Percentiles rank a stretch among this genome's conserved stretches.
Conservation (phyloP, 2,888 invertebrate species). For the Plebejus melissa region DNA sequence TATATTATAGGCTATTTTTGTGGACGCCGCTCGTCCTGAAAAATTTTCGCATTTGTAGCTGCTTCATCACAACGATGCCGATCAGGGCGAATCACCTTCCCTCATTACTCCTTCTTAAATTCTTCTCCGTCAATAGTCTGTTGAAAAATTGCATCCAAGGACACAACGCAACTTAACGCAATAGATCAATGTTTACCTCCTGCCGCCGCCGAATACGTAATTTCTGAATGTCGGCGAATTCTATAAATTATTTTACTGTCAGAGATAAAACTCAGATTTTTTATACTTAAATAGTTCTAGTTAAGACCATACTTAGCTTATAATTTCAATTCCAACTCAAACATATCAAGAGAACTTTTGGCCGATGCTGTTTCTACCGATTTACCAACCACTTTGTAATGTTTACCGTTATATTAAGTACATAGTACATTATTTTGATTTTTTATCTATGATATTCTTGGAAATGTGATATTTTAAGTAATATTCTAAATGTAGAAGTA, state of each 20-base stretch:
- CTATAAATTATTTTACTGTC: not conserved
- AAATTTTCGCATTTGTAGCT: too few species aligned
- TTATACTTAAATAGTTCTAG: not conserved
- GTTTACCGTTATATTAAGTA: constrained; percentile 20
- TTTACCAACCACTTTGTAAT: constrained; percentile 28
- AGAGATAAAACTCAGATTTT: not conserved
- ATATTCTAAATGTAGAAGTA: constrained; percentile 40
- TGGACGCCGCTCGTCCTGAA: too few species aligned
- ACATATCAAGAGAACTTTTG: constrained; percentile 54
- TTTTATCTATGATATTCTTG: constrained; percentile 50
- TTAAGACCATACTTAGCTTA: constrained; percentile 3
- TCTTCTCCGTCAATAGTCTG: too few species aligned
- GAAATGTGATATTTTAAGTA: constrained; percentile 71
- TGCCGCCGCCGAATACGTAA: not conserved
- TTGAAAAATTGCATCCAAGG: too few species aligned
- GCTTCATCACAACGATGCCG: too few species aligned
- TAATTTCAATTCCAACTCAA: constrained; percentile 37
- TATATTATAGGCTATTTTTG: too few species aligned
- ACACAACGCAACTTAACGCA: not conserved
- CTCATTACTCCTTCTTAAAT: too few species aligned
- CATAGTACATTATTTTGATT: constrained; percentile 7
- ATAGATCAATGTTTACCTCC: not conserved
- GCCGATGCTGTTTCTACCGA: constrained; percentile 33
- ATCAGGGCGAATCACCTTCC: too few species aligned
- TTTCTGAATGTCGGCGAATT: not conserved